Evolutionary conservation across 1,140 invertebrate genomes (phyloP), one percentile per base, ranked within the genome.

Genomic region (Samia ricini): DNA sequence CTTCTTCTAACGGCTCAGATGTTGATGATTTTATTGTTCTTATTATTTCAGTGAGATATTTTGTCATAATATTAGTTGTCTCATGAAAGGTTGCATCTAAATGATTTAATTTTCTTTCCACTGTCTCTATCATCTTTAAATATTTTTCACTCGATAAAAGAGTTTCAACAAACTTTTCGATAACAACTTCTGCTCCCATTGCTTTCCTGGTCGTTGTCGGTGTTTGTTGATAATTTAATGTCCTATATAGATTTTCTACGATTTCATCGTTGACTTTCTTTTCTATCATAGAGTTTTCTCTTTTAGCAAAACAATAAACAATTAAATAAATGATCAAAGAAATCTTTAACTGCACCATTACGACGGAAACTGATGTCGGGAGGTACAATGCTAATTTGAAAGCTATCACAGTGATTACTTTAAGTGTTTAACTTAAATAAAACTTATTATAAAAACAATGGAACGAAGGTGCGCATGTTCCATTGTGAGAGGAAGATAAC

Each of bases 91-190:
- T 76, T 0, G 69, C 64, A 55, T 85, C 77, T 24, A 89, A 68
- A 49, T 83, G 81, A 36, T 60, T 75, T 12, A 89, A 10, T 63
- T 83, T 87, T 18, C 64, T 59, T 42, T 86, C 81, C 6, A 88
- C 71, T 0, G 69, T 64, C 55, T 85, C 84, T 48, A 88, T 77
- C 75, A 83, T 76, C 60, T 85, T 80, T 6, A 87, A 67, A 61
- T 89, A 88, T 60, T 71, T 80, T 48, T 85, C 80, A 49, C 81
- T 85, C 0, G 81, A 62, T 68, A 89, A 75, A 8, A 89, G 63
- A 5, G 77, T 82, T 50, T 88, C 80, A 0, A 83, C 78, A 71
- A 89, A 87, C 22, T 85, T 87, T 63, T 85, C 85, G 0, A 87
- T 79, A 0, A 79, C 69, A 0, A 63, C 65, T 51, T 88, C 87